phyloP scores from a whole-genome alignment of 2,113 vertebrate genomes.

The Phalacrocorax brasilianus region DNA sequence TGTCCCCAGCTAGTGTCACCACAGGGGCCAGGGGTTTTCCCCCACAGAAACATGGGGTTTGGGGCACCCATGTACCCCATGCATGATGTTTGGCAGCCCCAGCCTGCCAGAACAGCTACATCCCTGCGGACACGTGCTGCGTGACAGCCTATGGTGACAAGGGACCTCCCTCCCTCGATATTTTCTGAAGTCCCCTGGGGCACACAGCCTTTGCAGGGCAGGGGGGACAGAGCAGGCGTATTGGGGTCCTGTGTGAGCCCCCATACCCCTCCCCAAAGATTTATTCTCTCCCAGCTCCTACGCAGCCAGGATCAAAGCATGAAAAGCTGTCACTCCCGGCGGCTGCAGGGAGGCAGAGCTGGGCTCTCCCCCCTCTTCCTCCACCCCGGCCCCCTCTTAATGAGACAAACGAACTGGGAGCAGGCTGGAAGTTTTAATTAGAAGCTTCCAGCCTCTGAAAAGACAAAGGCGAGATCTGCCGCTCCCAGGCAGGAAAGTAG shows the following conservation, averaged over 20 bases:
- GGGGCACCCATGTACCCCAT: accelerated
- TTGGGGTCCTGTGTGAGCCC: background rate
- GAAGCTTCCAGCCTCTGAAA: background rate
- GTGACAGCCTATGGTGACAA: background rate
- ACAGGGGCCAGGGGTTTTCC: accelerated
- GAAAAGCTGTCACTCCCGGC: background rate
- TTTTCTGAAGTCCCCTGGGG: background rate
- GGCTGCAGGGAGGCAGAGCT: background rate
- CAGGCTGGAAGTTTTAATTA: conserved; percentile 8
- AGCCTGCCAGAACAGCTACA: background rate
- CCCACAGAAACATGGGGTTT: accelerated
- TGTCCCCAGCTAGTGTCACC: background rate
- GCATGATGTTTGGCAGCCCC: accelerated
- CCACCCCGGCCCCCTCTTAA: background rate
- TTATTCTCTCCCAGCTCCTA: background rate
- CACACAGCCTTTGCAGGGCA: accelerated
- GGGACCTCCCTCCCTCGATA: too few relatives aligned
- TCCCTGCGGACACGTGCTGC: accelerated
- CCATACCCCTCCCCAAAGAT: background rate
- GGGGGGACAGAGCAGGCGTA: too few relatives aligned
- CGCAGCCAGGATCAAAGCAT: background rate
- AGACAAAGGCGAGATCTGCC: background rate
- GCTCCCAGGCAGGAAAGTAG: background rate
- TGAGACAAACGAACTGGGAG: background rate
- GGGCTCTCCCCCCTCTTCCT: background rate